Base-by-base conservation (phyloP, 2,888 invertebrate species). In the Agonopterix heracliana region DNA sequence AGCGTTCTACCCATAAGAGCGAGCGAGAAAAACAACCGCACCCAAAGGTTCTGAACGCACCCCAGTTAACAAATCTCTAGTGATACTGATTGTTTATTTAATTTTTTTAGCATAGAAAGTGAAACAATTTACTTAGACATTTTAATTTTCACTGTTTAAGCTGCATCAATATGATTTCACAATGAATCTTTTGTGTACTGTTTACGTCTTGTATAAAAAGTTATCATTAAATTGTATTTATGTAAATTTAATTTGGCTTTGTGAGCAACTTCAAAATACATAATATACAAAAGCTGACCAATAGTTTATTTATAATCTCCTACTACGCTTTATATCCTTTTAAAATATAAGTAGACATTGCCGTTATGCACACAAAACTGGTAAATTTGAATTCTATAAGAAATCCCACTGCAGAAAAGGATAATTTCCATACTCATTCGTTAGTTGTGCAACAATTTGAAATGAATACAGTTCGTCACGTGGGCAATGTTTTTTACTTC, bases 191-290 rank as follows among this genome's bases (percentile, higher is more conserved):
- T 78, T 82, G 71, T 84, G 81, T 83, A 81, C 75, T 77, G 75
- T 82, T 78, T 81, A 81, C 66, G 67, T 80, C 80, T 83, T 87
- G 86, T 88, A 87, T 85, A 85, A 86, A 67, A 84, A 75, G 77
- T 83, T 84, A 78, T 82, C 78, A 81, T 74, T 80, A 73, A 81
- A 86, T 80, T 86, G 84, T 88, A 87, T 87, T 87, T 88, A 88
- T 87, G 84, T 87, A 83, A 81, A 84, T 83, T 87, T 87, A 70
- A 83, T 87, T 88, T 87, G 84, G 88, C 87, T 87, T 88, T 87
- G 87, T 86, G 85, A 86, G 80, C 77, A 85, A 79, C 79, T 85
- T 85, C 83, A 82, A 77, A 88, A 87, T 87, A 87, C 87, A 87
- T 83, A 84, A 84, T 82, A 86, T 83, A 86, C 78, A 83, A 86